These are phyloP conservation scores for Polyodon spathula DNA, from an alignment of 2,113 vertebrate genomes.

Conservation along the genomic window DNA sequence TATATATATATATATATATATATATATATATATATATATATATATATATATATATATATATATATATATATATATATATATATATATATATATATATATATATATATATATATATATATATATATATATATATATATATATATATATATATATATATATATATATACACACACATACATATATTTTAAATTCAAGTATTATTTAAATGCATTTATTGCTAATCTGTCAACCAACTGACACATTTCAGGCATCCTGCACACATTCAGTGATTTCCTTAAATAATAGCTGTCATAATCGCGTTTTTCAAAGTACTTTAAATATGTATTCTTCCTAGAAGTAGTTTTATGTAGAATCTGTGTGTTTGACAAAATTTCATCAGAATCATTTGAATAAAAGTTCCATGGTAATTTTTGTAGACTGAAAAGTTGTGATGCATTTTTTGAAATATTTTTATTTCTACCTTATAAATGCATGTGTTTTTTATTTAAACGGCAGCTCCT, in stretches of 20 bases:
- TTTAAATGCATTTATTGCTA: background rate
- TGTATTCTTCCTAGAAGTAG: background rate
- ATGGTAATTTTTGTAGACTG: background rate
- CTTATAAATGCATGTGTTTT: background rate
- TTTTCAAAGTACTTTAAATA: background rate
- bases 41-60: no score
- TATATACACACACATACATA: no score
- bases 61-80: no score
- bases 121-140: no score
- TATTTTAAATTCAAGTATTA: slow-evolving; percentile 8
- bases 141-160: no score
- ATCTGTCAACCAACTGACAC: slow-evolving; percentile 1
- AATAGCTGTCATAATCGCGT: slow-evolving; percentile 3
- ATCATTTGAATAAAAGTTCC: background rate
- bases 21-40: no score
- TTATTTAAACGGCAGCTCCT: slow-evolving; percentile 14
- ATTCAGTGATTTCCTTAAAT: background rate
- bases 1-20: no score
- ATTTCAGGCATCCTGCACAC: slow-evolving; percentile 4
- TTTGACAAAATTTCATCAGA: slow-evolving; percentile 3
- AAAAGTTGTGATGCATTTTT: background rate
- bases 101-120: no score
- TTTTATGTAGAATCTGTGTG: background rate
- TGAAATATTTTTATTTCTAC: slow-evolving; percentile 3
- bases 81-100: no score